Evolutionary conservation across 1,140 invertebrate genomes (phyloP).

Genomic region (Diploscapter pachys): DNA sequence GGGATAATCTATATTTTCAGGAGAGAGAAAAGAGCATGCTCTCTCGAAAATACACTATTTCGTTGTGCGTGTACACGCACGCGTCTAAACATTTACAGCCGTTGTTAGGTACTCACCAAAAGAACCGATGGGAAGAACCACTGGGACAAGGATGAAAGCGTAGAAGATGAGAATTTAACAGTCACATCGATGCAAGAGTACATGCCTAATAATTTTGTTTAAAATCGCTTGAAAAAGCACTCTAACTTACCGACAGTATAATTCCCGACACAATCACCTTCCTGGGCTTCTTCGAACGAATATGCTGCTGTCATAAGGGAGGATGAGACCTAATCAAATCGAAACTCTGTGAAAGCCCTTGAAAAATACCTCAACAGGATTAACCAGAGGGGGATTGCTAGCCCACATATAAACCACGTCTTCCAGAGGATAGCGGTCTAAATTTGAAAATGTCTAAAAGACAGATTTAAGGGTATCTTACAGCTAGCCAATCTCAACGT

Average conservation of each 20-base stretch:
- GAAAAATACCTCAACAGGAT: constrained; percentile 48
- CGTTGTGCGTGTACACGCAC: too few species aligned
- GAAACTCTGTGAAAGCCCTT: not conserved
- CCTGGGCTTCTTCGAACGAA: constrained; percentile 45
- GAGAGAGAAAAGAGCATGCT: too few species aligned
- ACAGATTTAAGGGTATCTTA: constrained; percentile 13
- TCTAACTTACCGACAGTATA: constrained; percentile 39
- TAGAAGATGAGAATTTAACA: constrained; percentile 40
- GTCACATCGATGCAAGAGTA: constrained; percentile 50
- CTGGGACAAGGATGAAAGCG: constrained; percentile 18
- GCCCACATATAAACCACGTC: constrained; percentile 58
- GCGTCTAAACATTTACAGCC: too few species aligned
- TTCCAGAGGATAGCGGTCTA: constrained; percentile 51
- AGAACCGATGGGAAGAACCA: constrained; percentile 48
- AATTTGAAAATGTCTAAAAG: constrained; percentile 19
- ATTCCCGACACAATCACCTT: constrained; percentile 53
- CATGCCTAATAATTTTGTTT: constrained; percentile 32
- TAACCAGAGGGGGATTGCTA: constrained; percentile 50
- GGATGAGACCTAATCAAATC: not conserved
- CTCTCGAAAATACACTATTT: too few species aligned
- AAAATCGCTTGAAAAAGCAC: not conserved
- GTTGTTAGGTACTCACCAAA: constrained; percentile 18
- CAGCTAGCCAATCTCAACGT: constrained; percentile 42
- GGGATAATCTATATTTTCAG: too few species aligned
- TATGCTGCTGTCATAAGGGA: constrained; percentile 38